phyloP scores from a whole-genome alignment of 2,113 vertebrate genomes.

The Merops nubicus region DNA sequence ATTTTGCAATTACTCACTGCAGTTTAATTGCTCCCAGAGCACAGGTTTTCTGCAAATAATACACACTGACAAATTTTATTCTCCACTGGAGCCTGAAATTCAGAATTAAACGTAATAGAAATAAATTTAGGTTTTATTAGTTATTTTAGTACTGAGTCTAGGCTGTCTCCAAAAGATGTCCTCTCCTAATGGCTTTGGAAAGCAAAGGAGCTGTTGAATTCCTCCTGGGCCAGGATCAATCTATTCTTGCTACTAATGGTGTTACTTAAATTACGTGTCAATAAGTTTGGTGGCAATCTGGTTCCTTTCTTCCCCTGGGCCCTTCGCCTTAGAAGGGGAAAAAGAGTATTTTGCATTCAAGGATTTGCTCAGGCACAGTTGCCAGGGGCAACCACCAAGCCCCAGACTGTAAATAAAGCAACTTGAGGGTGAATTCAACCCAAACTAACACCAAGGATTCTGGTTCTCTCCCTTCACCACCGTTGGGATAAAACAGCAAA shows the following conservation, averaged over 20 bases:
- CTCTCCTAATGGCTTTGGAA: slow-evolving; percentile 36
- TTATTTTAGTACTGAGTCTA: background rate
- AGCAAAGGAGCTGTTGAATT: slow-evolving; percentile 46
- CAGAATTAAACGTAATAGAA: slow-evolving; percentile 30
- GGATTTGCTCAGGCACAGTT: background rate
- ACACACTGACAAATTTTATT: slow-evolving; percentile 43
- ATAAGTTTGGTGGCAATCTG: background rate
- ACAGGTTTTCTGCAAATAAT: background rate
- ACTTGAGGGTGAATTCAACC: background rate
- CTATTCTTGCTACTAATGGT: background rate
- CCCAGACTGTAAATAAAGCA: background rate
- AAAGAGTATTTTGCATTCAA: background rate
- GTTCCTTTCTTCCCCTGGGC: background rate
- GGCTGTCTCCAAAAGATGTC: slow-evolving; percentile 17
- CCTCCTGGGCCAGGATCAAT: slow-evolving; percentile 24
- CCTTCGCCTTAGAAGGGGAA: background rate
- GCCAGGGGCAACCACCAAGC: slow-evolving; percentile 10
- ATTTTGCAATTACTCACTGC: slow-evolving; percentile 16
- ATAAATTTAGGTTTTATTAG: slow-evolving; percentile 59
- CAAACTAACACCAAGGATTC: background rate
- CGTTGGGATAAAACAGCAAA: background rate
- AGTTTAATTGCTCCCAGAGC: slow-evolving; percentile 21
- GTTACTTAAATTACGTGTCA: background rate
- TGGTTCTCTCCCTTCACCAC: background rate
- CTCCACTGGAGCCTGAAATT: slow-evolving; percentile 58